Evolutionary conservation across 1,140 invertebrate genomes (phyloP).

Genomic region (Cataglyphis hispanica): DNA sequence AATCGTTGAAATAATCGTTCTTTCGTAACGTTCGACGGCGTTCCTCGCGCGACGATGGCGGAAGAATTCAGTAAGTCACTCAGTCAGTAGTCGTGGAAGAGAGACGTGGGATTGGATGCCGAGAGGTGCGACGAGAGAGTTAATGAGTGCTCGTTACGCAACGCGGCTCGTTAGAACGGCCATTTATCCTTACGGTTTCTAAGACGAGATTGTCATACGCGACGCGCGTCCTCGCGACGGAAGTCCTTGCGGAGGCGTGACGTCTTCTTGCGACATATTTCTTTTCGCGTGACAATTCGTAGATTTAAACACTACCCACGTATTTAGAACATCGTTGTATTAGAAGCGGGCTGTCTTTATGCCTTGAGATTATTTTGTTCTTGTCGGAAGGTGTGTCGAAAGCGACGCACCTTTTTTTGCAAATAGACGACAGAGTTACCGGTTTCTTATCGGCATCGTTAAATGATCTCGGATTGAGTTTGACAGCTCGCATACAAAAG

Average conservation of each 20-base stretch:
- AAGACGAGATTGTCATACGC: background rate
- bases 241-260: slow-evolving; percentile 59
- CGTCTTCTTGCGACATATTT: slow-evolving; percentile 49
- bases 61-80: slow-evolving; percentile 68
- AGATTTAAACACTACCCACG: slow-evolving; percentile 30
- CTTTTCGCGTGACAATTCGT: slow-evolving; percentile 11
- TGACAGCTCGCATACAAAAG: slow-evolving; percentile 2
- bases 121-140: slow-evolving; percentile 55
- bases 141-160: slow-evolving; percentile 70
- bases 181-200: slow-evolving; percentile 49
- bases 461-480: background rate
- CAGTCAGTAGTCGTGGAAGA: slow-evolving; percentile 68
- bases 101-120: slow-evolving; percentile 73
- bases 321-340: slow-evolving; percentile 4
- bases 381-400: background rate
- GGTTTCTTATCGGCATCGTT: slow-evolving; percentile 4
- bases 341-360: background rate
- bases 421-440: background rate
- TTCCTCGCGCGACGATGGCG: slow-evolving; percentile 7
- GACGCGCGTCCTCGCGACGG: slow-evolving; percentile 25
- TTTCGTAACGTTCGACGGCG: slow-evolving; percentile 70
- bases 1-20: slow-evolving; percentile 74
- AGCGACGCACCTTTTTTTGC: slow-evolving; percentile 1
- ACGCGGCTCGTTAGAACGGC: slow-evolving; percentile 56
- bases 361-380: background rate